Evolutionary conservation across 2,888 invertebrate genomes (phyloP).

Genomic region (Ypsolopha sequella): DNA sequence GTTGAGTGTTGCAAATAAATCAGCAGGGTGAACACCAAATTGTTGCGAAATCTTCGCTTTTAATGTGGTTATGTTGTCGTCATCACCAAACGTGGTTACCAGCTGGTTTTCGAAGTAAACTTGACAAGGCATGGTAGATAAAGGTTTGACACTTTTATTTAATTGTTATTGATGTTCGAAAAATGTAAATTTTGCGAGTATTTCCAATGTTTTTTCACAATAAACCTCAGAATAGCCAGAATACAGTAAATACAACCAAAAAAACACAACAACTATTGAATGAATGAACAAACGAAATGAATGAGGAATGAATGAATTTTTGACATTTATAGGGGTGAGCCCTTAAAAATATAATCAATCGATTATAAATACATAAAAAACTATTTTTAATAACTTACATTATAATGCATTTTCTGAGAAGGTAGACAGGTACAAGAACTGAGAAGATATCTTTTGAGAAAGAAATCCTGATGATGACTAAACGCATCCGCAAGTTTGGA

Average conservation of each 20-base stretch:
- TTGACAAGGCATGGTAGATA: constrained; percentile 29
- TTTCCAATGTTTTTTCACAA: background rate
- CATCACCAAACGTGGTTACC: constrained; percentile 18
- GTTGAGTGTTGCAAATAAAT: constrained; percentile 68
- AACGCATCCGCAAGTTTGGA: constrained; percentile 16
- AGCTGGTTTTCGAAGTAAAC: constrained; percentile 40
- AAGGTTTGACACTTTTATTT: background rate
- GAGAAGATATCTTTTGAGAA: background rate
- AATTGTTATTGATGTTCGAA: background rate
- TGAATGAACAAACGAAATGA: background rate
- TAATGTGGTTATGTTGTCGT: constrained; percentile 28
- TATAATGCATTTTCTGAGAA: background rate
- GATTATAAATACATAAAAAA: background rate
- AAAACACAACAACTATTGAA: too few species aligned
- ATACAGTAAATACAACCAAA: too few species aligned
- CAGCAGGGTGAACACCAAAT: constrained; percentile 39
- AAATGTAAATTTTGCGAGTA: background rate
- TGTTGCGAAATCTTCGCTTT: constrained; percentile 39
- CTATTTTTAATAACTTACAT: background rate
- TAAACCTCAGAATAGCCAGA: background rate
- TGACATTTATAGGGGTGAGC: background rate
- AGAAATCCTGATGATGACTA: constrained; percentile 20
- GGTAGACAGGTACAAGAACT: background rate
- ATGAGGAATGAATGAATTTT: background rate
- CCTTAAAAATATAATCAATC: background rate